A percentile compares a stretch with the other conserved stretches of the same genome.
phyloP scores from a whole-genome alignment of 2,113 vertebrate species.

The Petaurus breviceps region DNA sequence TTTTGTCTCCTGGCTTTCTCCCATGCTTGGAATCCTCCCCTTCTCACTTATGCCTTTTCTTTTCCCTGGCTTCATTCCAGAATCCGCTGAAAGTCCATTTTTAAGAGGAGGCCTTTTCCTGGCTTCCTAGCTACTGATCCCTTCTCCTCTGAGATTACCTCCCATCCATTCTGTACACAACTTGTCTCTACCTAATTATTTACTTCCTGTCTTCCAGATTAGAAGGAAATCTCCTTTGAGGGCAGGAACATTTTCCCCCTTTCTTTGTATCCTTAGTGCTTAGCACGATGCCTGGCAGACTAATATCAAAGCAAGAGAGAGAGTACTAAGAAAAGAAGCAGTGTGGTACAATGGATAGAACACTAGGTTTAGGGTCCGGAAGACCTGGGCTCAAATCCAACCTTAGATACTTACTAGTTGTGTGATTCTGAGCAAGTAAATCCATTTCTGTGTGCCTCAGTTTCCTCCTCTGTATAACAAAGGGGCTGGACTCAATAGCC shows the following conservation, averaged over 20 bases:
- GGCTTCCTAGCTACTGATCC: not conserved
- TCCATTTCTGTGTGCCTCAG: not conserved
- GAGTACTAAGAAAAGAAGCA: not conserved
- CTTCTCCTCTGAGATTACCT: not conserved
- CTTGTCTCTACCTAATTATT: not conserved
- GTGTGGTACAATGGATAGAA: not conserved
- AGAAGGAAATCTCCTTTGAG: not conserved
- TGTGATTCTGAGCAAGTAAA: not conserved
- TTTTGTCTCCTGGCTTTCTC: not conserved
- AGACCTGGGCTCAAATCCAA: not conserved
- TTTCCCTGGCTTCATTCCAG: conserved; percentile 28
- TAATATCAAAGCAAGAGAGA: not conserved
- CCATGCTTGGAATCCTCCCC: conserved; percentile 8
- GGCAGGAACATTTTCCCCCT: not conserved
- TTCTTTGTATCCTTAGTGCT: not conserved
- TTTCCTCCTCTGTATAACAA: not conserved
- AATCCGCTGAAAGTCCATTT: conserved; percentile 32
- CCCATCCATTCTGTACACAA: not conserved
- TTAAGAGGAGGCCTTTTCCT: not conserved
- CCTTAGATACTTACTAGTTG: not conserved
- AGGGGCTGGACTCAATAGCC: not conserved
- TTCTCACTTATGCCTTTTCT: not conserved
- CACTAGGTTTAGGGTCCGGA: not conserved
- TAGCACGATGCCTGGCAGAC: not conserved
- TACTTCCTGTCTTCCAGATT: not conserved